A percentile compares a stretch with the other conserved stretches of the same genome.
These are phyloP conservation scores for Neodiprion fabricii DNA, from an alignment of 1,140 invertebrate genomes.

Conservation along the genomic window DNA sequence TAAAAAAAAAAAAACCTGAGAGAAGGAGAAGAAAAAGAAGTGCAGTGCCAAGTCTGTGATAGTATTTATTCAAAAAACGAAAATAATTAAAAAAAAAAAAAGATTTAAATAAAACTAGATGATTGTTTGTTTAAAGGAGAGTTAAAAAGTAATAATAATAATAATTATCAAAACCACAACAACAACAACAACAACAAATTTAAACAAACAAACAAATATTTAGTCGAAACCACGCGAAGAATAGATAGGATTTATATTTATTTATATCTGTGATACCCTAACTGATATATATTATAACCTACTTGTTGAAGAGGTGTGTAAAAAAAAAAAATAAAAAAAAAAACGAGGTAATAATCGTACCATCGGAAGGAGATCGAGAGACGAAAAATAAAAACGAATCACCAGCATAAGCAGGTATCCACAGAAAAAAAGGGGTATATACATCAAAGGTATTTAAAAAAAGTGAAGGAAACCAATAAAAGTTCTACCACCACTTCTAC, in stretches of 20 bases:
- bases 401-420: background rate
- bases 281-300: slow-evolving; percentile 36
- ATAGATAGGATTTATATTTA: slow-evolving; percentile 49
- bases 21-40: slow-evolving; percentile 25
- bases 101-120: slow-evolving; percentile 2
- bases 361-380: slow-evolving; percentile 18
- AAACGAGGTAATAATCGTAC: background rate
- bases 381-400: background rate
- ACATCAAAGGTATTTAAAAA: no score
- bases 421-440: no score
- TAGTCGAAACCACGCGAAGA: slow-evolving; percentile 16
- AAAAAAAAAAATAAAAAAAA: slow-evolving; percentile 21
- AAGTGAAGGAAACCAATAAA: no score
- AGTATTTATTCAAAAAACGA: slow-evolving; percentile 55
- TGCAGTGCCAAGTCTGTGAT: slow-evolving; percentile 57
- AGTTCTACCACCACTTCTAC: no score
- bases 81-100: slow-evolving; percentile 22
- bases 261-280: slow-evolving; percentile 44
- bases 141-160: slow-evolving; percentile 16
- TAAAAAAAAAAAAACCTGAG: background rate
- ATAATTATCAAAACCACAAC: background rate
- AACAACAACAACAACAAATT: slow-evolving; percentile 4
- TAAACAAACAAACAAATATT: background rate
- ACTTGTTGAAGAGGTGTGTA: background rate
- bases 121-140: slow-evolving; percentile 9